These are phyloP conservation scores for Batillaria attramentaria DNA, from an alignment of 1,140 invertebrate genomes.

Conservation along the genomic window DNA sequence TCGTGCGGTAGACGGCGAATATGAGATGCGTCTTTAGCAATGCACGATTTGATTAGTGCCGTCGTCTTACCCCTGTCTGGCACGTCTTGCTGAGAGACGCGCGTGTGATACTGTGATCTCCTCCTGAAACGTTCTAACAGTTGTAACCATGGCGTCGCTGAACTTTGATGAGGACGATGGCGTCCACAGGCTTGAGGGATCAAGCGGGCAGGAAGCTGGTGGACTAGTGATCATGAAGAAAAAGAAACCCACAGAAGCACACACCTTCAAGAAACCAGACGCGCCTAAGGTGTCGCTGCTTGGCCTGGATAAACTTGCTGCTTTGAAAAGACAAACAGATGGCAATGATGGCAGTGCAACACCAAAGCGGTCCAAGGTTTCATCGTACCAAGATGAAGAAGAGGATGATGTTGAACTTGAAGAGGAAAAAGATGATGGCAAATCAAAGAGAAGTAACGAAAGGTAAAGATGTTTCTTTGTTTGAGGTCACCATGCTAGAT, in stretches of 20 bases:
- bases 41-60: too few relatives aligned
- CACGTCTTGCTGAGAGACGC: background rate
- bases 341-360: conserved; percentile 65
- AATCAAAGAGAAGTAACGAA: conserved; percentile 14
- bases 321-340: conserved; percentile 74
- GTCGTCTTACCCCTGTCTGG: background rate
- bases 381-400: conserved; percentile 76
- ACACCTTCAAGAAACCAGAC: conserved; percentile 79
- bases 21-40: background rate
- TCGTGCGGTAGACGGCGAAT: background rate
- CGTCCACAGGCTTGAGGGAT: conserved; percentile 87
- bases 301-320: conserved; percentile 90
- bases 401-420: conserved; percentile 66
- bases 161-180: conserved; percentile 57
- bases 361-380: conserved; percentile 72
- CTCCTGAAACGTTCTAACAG: background rate
- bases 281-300: conserved; percentile 80
- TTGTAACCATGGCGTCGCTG: conserved; percentile 40
- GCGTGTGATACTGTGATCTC: background rate
- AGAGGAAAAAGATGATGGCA: conserved; percentile 30
- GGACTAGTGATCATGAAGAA: conserved; percentile 88
- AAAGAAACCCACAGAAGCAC: conserved; percentile 65
- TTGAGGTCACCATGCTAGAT: too few relatives aligned
- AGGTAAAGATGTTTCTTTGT: conserved; percentile 1
- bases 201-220: conserved; percentile 80